Conservation (phyloP, 2,888 invertebrate species). For the Hirudinaria manillensis region DNA sequence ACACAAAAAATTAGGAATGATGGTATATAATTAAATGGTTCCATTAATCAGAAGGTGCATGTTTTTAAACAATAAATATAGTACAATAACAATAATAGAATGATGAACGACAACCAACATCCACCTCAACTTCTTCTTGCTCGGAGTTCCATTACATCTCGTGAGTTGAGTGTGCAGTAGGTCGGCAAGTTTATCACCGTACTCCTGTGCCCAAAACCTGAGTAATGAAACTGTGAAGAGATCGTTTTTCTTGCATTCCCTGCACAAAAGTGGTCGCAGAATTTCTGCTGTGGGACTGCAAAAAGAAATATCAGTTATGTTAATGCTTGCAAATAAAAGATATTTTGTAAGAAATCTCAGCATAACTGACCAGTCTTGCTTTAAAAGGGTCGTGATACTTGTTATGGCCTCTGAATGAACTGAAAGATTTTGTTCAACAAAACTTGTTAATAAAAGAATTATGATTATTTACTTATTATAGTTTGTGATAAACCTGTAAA, state of each 20-base stretch:
- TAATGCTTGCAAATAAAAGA: not conserved
- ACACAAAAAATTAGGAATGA: too few species aligned
- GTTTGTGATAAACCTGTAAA: constrained; percentile 46
- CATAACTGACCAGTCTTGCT: constrained; percentile 70
- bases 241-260: constrained; percentile 63
- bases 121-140: constrained; percentile 63
- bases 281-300: constrained; percentile 74
- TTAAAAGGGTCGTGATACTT: constrained; percentile 79
- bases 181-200: constrained; percentile 71
- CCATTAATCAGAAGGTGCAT: too few species aligned
- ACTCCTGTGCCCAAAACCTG: constrained; percentile 84
- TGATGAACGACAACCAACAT: not conserved
- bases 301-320: not conserved
- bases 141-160: constrained; percentile 67
- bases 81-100: not conserved
- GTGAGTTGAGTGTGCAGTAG: constrained; percentile 55
- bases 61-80: too few species aligned
- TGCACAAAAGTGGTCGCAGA: constrained; percentile 69
- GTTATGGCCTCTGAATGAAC: constrained; percentile 88
- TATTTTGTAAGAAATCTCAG: not conserved
- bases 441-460: too few species aligned
- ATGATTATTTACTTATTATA: too few species aligned
- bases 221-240: constrained; percentile 83
- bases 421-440: constrained; percentile 49
- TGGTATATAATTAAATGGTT: too few species aligned